Evolutionary conservation across 2,797 vertebrate species (phyloP).

Genomic region (Calcarius lapponicus): DNA sequence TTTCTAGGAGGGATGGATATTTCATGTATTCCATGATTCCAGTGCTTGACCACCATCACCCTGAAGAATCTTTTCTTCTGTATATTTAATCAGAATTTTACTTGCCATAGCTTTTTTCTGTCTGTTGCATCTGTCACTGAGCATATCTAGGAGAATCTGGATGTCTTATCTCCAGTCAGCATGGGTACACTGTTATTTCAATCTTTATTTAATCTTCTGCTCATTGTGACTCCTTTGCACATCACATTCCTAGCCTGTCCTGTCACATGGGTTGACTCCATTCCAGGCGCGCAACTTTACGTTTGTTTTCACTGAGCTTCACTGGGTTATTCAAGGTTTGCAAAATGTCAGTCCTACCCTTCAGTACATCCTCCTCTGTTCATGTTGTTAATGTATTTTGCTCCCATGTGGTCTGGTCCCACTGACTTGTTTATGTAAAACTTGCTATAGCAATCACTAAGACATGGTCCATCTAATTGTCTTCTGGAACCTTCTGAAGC

Average conservation of each 20-base stretch:
- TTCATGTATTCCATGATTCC: background rate
- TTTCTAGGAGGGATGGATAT: background rate
- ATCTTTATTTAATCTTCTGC: background rate
- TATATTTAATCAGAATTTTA: background rate
- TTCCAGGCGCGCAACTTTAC: background rate
- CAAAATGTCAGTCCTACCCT: background rate
- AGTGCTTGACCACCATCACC: background rate
- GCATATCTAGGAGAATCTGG: background rate
- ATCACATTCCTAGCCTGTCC: background rate
- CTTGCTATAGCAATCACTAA: background rate
- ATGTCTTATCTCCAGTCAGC: background rate
- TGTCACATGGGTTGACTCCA: background rate
- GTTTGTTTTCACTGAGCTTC: background rate
- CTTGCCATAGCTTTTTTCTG: background rate
- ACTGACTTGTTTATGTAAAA: background rate
- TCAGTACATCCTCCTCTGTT: background rate
- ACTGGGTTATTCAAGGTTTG: background rate
- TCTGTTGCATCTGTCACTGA: background rate
- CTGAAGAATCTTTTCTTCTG: background rate
- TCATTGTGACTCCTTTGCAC: fast-evolving
- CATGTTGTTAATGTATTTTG: background rate
- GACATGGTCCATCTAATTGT: background rate
- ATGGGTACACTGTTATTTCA: background rate
- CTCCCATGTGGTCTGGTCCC: background rate
- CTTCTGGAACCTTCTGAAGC: background rate